Evolutionary conservation across 2,888 invertebrate genomes (phyloP), one percentile per base, ranked within the genome.

Genomic region (Parnassius orleans): DNA sequence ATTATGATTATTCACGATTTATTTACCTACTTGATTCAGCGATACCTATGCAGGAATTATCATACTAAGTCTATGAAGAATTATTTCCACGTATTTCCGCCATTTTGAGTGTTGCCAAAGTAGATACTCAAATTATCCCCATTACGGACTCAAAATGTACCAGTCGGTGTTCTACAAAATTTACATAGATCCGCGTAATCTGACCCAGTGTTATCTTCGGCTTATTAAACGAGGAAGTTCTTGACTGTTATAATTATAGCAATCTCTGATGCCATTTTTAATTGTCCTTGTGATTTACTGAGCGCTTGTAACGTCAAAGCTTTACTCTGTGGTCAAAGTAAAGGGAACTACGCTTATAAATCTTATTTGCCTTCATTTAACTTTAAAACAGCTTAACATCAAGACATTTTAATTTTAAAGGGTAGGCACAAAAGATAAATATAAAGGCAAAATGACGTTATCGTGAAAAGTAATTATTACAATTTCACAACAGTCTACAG

Each of bases 181-280:
- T 83, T 82, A 79, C 81, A 83, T 81, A 82, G 77, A 81, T 80
- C 79, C 77, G 73, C 73, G 79, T 80, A 81, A 84, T 83, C 79
- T 78, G 78, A 77, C 73, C 76, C 77, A 62, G 69, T 73, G 75
- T 74, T 79, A 80, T 80, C 77, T 73, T 66, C 67, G 59, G 68
- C 68, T 68, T 68, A 69, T 73, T 71, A 70, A 33, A 69, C 66
- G 66, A 67, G 65, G 65, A 65, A 70, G 66, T 65, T 33, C 75
- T 71, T 80, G 76, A 79, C 79, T 80, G 78, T 83, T 78, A 46
- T 79, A 77, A 77, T 79, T 70, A 80, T 75, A 63, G 69, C 70
- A 65, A 68, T 68, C 70, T 69, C 69, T 66, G 65, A 75, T 72
- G 74, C 75, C 72, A 75, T 79, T 80, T 83, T 76, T 80, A 78